These are phyloP conservation scores for Coronaproctus castanopsis DNA, from an alignment of 2,888 invertebrate genomes.

Conservation along the genomic window DNA sequence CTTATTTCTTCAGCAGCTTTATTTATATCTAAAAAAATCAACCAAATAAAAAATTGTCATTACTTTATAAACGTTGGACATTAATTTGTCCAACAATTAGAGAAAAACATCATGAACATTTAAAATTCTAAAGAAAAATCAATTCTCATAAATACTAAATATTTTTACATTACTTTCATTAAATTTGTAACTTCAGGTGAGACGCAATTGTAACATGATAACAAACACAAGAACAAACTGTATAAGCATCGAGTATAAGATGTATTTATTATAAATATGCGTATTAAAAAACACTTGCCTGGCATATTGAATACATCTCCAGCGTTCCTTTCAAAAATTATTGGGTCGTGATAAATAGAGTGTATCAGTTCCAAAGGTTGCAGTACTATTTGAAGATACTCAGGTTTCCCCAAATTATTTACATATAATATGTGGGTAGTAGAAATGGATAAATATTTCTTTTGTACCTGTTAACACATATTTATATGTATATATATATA, in stretches of 20 bases:
- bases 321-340: slow-evolving; percentile 27
- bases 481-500: too few species aligned
- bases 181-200: too few species aligned
- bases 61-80: too few species aligned
- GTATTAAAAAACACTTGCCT: slow-evolving; percentile 13
- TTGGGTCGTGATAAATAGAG: slow-evolving; percentile 30
- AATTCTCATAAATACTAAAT: not conserved
- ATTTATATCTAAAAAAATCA: slow-evolving; percentile 29
- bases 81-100: not conserved
- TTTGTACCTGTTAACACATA: slow-evolving; percentile 30
- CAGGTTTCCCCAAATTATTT: slow-evolving; percentile 27
- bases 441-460: slow-evolving; percentile 29
- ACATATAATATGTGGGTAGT: slow-evolving; percentile 30
- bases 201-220: too few species aligned
- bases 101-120: not conserved
- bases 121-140: not conserved
- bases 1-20: slow-evolving; percentile 29
- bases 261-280: too few species aligned
- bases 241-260: too few species aligned
- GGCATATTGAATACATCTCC: slow-evolving; percentile 20
- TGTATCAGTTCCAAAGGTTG: slow-evolving; percentile 28
- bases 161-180: not conserved
- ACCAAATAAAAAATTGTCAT: too few species aligned
- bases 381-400: slow-evolving; percentile 28
- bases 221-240: too few species aligned